Conservation (phyloP, 2,113 vertebrate species). For the Fregata magnificens region DNA sequence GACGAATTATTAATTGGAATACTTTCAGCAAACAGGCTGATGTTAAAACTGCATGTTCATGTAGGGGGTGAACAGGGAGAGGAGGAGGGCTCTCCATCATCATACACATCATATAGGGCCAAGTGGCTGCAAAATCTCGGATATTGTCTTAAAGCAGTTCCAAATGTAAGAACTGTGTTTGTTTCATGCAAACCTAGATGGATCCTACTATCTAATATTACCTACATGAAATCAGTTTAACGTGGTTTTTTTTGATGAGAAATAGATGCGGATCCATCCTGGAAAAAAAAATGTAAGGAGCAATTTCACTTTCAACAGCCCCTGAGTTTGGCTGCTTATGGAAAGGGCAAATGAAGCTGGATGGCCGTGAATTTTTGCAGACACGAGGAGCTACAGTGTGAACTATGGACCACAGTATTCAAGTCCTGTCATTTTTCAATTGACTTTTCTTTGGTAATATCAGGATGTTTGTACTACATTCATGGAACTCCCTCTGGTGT, state of each 20-base stretch:
- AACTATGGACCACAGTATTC: neutral
- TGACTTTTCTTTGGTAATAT: slow-evolving; percentile 70
- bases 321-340: neutral
- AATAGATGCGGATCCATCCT: neutral
- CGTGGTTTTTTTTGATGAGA: neutral
- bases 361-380: neutral
- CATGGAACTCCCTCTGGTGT: slow-evolving; percentile 78
- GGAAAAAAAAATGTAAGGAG: neutral
- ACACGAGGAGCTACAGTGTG: neutral
- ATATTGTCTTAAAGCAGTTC: slow-evolving; percentile 9
- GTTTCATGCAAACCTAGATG: neutral
- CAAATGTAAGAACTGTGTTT: slow-evolving; percentile 19
- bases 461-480: slow-evolving; percentile 72
- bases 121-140: neutral
- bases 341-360: slow-evolving; percentile 11
- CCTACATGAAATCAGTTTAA: neutral
- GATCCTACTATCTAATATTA: neutral
- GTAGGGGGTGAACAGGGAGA: neutral
- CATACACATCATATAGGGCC: neutral
- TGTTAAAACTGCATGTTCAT: neutral
- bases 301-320: neutral
- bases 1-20: slow-evolving; percentile 8
- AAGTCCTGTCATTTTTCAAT: slow-evolving; percentile 58
- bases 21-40: slow-evolving; percentile 28
- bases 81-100: neutral